phyloP scores from a whole-genome alignment of 2,797 vertebrate species.

The Lemur catta region DNA sequence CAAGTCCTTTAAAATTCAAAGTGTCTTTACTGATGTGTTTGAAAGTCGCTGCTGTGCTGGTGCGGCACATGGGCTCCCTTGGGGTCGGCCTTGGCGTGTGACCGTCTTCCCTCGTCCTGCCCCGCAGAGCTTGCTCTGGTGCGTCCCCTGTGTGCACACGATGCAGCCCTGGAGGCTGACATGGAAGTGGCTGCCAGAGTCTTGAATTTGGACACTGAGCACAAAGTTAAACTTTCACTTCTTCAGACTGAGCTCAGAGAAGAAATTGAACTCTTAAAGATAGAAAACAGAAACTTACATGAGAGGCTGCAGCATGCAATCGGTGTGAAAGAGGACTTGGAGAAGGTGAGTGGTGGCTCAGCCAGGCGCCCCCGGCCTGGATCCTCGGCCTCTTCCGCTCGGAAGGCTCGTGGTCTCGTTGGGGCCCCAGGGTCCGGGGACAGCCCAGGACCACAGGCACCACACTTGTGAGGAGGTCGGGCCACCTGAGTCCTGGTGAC shows the following conservation, averaged over 20 bases:
- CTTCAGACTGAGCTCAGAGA: constrained; percentile 82
- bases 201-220: constrained; percentile 82
- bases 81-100: background rate
- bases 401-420: too few species aligned
- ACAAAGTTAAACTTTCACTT: constrained; percentile 77
- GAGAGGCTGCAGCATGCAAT: constrained; percentile 77
- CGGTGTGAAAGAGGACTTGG: constrained; percentile 79
- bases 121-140: constrained; percentile 85
- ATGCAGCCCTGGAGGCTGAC: constrained; percentile 84
- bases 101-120: background rate
- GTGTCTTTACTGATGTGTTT: accelerated
- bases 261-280: constrained; percentile 82
- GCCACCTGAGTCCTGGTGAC: accelerated
- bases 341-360: constrained; percentile 74
- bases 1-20: accelerated
- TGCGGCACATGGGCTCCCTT: background rate
- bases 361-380: accelerated
- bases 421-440: too few species aligned
- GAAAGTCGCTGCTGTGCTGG: background rate
- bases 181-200: constrained; percentile 83
- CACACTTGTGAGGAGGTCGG: too few species aligned
- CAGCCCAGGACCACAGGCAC: too few species aligned
- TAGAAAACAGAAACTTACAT: constrained; percentile 82
- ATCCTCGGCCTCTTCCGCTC: accelerated
- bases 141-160: constrained; percentile 78